Evolutionary conservation across 2,888 invertebrate species (phyloP), one percentile per base, ranked within the genome.

Genomic region (Diabrotica balteata): DNA sequence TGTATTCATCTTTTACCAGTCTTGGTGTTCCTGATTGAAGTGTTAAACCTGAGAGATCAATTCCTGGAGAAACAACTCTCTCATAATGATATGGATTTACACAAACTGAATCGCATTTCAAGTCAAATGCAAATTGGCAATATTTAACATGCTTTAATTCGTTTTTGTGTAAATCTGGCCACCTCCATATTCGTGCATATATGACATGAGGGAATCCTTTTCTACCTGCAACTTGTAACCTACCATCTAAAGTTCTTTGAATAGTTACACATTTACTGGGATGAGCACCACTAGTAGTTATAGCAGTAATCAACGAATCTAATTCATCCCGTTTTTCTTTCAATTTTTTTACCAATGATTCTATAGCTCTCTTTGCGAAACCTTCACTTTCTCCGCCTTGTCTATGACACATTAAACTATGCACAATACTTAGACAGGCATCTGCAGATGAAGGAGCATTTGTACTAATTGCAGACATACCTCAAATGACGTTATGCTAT

Each of bases 71-170:
- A 43, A 99, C 98, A 57, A 99, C 98, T 77, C 99, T 88, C 84
- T 99, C 98, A 84, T 99, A 99, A 82, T 99, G 99, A 84, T 98
- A 99, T 0, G 99, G 99, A 87, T 99, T 99, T 53, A 99, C 98
- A 85, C 99, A 99, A 32, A 99, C 98, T 52, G 96, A 96, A 86
- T 99, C 99, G 84, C 96, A 96, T 86, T 99, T 99, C 81, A 98
- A 89, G 87, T 99, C 99, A 86, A 99, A 99, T 46, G 98, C 99
- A 87, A 93, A 98, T 86, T 97, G 96, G 84, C 99, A 99, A 84
- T 94, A 96, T 84, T 97, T 97, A 52, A 96, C 94, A 81, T 98
- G 98, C 84, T 98, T 98, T 75, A 99, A 86, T 85, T 99, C 99
- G 84, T 99, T 99, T 85, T 99, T 99, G 86, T 99, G 98, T 53